These are phyloP conservation scores for Therioaphis trifolii DNA, from an alignment of 2,888 invertebrate species.

Conservation along the genomic window DNA sequence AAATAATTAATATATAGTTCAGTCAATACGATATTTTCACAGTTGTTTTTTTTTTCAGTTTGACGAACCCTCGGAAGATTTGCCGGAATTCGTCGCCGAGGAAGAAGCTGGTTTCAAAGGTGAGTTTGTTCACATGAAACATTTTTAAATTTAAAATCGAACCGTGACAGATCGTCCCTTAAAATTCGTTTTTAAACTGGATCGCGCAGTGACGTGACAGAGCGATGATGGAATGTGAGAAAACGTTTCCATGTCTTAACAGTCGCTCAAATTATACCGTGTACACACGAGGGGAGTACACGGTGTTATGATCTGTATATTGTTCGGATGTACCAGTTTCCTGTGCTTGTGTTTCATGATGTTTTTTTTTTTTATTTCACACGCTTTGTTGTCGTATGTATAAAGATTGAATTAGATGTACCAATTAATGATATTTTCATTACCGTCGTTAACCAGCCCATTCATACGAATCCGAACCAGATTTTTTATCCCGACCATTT, in stretches of 20 bases:
- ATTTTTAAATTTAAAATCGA: conserved; percentile 7
- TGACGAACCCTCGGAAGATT: conserved; percentile 54
- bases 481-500: neutral
- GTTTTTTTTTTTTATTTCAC: conserved; percentile 51
- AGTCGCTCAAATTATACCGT: conserved; percentile 21
- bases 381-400: conserved; percentile 32
- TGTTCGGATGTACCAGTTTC: conserved; percentile 55
- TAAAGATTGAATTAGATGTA: conserved; percentile 31
- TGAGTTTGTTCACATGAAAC: conserved; percentile 30
- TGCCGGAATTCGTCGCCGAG: conserved; percentile 47
- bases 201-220: conserved; percentile 42
- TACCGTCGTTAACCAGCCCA: neutral
- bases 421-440: conserved; percentile 33
- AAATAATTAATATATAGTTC: neutral
- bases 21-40: neutral
- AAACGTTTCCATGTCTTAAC: conserved; percentile 44
- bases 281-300: conserved; percentile 24
- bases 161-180: conserved; percentile 37
- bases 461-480: neutral
- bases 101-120: conserved; percentile 60
- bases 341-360: conserved; percentile 44
- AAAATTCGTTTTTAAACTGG: conserved; percentile 17
- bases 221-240: conserved; percentile 62
- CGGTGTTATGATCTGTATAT: conserved; percentile 22
- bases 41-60: conserved; percentile 46